A percentile compares a stretch with the other conserved stretches of the same genome.
Conservation (phyloP, 2,113 vertebrate genomes). For the Spilogale gracilis region DNA sequence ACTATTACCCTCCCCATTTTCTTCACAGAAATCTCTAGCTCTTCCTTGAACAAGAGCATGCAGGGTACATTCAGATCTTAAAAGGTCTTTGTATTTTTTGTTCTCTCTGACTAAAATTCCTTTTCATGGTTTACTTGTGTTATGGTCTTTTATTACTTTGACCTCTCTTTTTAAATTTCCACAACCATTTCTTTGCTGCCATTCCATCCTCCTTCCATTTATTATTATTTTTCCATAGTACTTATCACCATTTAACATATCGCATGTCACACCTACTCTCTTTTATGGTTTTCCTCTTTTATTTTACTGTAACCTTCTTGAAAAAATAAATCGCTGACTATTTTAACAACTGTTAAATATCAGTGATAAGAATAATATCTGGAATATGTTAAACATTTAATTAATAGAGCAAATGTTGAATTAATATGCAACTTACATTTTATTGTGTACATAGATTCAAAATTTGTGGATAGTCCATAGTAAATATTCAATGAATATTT, state of each 20-base stretch:
- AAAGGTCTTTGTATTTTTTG: neutral
- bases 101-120: neutral
- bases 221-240: neutral
- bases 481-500: neutral
- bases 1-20: neutral
- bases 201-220: neutral
- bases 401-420: neutral
- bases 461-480: neutral
- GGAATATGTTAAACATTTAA: neutral
- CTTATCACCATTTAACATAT: neutral
- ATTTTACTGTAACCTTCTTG: neutral
- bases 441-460: neutral
- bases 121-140: neutral
- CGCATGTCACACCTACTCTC: neutral
- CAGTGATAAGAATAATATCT: neutral
- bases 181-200: too few relatives aligned
- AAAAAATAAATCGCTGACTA: neutral
- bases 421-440: too few relatives aligned
- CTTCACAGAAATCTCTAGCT: neutral
- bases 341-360: neutral
- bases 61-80: neutral
- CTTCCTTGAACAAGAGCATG: neutral
- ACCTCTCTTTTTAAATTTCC: neutral
- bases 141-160: neutral
- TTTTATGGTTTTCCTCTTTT: neutral